These are phyloP conservation scores for Perodicticus potto DNA, from an alignment of 2,797 vertebrate genomes.

Conservation along the genomic window DNA sequence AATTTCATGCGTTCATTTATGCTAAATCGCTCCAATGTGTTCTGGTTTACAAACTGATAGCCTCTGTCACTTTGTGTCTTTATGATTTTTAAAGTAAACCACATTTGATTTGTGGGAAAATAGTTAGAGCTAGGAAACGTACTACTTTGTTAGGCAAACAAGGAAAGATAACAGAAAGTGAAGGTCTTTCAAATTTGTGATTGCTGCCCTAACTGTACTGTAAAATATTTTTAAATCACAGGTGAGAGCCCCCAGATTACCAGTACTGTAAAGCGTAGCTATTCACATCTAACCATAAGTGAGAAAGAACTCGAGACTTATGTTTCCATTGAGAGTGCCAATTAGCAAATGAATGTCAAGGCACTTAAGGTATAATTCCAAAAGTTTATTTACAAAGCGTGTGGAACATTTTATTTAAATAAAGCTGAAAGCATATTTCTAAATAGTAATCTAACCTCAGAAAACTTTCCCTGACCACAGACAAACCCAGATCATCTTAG, in stretches of 20 bases:
- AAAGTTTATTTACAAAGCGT: constrained; percentile 60
- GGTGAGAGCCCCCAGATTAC: background rate
- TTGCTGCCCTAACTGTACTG: background rate
- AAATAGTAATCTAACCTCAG: constrained; percentile 68
- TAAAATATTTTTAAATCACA: constrained; percentile 29
- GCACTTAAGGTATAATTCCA: background rate
- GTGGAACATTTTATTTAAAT: constrained; percentile 49
- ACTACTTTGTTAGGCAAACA: constrained; percentile 7
- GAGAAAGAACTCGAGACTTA: background rate
- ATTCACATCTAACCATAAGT: constrained; percentile 9
- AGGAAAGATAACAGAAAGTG: constrained; percentile 37
- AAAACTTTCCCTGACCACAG: constrained; percentile 58
- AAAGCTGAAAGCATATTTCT: constrained; percentile 59
- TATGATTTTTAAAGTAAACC: constrained; percentile 54
- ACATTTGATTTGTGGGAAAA: constrained; percentile 34
- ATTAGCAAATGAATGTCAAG: constrained; percentile 47
- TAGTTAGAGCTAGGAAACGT: background rate
- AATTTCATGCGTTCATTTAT: constrained; percentile 82
- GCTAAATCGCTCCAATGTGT: constrained; percentile 78
- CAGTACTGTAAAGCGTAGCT: background rate
- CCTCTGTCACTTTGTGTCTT: constrained; percentile 24
- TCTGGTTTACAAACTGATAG: constrained; percentile 61
- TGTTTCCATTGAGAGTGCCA: constrained; percentile 31
- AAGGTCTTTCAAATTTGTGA: constrained; percentile 20
- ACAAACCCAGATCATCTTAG: constrained; percentile 70